A percentile compares a stretch with the other conserved stretches of the same genome.
These are phyloP conservation scores for Morus bassanus DNA, from an alignment of 2,797 vertebrate genomes.

Conservation along the genomic window DNA sequence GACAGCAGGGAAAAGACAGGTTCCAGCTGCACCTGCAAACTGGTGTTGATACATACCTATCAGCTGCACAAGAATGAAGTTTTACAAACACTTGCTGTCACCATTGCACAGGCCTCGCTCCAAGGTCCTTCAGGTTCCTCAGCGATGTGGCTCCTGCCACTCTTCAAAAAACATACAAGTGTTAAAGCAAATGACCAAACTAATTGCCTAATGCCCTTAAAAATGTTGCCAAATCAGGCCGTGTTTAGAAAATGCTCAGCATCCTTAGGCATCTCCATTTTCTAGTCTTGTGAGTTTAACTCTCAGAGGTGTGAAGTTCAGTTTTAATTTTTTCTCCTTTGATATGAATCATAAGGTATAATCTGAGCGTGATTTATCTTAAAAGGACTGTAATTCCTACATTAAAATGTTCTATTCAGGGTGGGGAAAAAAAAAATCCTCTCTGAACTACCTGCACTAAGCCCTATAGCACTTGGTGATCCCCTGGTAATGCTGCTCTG, in stretches of 20 bases:
- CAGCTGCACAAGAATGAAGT: neutral
- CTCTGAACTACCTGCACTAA: neutral
- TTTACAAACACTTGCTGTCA: neutral
- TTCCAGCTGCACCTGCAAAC: neutral
- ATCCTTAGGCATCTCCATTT: neutral
- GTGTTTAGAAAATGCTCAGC: neutral
- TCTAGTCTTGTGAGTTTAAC: neutral
- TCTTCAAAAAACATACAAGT: neutral
- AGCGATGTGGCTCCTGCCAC: fast-evolving
- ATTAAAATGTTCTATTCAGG: neutral
- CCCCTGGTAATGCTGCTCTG: neutral
- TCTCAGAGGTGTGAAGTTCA: neutral
- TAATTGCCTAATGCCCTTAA: neutral
- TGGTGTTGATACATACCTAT: neutral
- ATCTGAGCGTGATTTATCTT: neutral
- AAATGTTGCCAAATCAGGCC: neutral
- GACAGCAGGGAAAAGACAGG: neutral
- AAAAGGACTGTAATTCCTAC: neutral
- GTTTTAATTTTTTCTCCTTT: neutral
- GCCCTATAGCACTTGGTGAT: neutral
- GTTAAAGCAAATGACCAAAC: neutral
- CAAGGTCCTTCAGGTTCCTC: neutral
- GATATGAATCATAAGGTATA: neutral
- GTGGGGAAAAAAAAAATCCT: neutral
- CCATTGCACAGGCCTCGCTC: neutral